Evolutionary conservation across 2,113 vertebrate genomes (phyloP).

Genomic region (Ptilorrhoa leucosticta): DNA sequence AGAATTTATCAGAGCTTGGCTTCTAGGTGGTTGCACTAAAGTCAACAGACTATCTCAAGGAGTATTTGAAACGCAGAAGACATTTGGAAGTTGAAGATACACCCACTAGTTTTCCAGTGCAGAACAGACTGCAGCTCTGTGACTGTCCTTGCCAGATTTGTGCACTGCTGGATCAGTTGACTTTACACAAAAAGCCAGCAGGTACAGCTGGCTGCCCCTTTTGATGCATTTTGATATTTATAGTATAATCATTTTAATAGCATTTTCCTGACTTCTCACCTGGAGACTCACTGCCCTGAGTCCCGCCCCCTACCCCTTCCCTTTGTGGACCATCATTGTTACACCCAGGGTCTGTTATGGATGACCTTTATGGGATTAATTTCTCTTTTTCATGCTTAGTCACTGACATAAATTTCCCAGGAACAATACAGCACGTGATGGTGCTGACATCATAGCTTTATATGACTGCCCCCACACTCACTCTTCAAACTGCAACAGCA

Average conservation of each 20-base stretch:
- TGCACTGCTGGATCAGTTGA: neutral
- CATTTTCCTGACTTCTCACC: neutral
- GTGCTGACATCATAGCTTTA: neutral
- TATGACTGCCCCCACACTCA: rapidly evolving
- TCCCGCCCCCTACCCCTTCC: neutral
- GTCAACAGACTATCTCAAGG: neutral
- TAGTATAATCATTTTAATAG: neutral
- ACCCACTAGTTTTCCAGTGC: neutral
- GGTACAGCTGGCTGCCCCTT: neutral
- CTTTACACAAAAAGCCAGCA: neutral
- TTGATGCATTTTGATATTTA: neutral
- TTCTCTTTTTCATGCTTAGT: neutral
- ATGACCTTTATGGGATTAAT: neutral
- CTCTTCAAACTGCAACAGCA: neutral
- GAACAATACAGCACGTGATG: neutral
- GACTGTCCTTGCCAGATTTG: neutral
- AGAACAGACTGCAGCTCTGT: neutral
- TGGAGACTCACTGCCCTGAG: neutral
- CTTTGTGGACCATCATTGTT: neutral
- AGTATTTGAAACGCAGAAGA: neutral
- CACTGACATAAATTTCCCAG: neutral
- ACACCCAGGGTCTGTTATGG: neutral
- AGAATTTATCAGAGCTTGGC: neutral
- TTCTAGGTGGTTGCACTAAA: neutral
- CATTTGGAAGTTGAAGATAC: neutral